These are phyloP conservation scores for Apodemus speciosus DNA, from an alignment of 2,113 vertebrate genomes.

Conservation along the genomic window DNA sequence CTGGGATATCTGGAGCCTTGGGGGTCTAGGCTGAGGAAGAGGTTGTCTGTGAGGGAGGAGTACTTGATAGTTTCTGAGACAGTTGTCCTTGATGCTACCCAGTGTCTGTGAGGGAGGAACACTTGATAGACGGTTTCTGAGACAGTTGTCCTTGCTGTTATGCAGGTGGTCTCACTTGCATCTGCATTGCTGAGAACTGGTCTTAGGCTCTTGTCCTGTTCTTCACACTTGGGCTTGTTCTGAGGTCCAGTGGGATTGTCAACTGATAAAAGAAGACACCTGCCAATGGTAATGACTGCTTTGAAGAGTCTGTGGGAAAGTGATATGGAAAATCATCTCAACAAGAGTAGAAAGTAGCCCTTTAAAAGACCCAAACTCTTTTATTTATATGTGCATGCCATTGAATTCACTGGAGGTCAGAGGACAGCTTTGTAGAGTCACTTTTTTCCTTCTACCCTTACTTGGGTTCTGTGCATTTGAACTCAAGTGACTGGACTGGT, in stretches of 20 bases:
- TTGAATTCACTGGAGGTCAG: neutral
- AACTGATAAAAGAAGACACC: conserved; percentile 14
- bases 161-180: neutral
- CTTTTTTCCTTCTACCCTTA: neutral
- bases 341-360: neutral
- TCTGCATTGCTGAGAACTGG: neutral
- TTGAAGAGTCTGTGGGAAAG: conserved; percentile 43
- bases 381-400: neutral
- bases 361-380: neutral
- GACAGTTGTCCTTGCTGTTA: conserved; percentile 32
- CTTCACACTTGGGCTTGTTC: neutral
- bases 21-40: neutral
- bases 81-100: conserved; percentile 28
- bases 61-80: neutral
- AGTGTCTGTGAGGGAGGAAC: conserved; percentile 42
- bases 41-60: conserved; percentile 42
- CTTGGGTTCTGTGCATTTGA: neutral
- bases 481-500: neutral
- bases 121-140: neutral
- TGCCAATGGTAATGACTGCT: neutral
- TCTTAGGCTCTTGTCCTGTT: neutral
- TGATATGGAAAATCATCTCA: conserved; percentile 8
- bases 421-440: neutral
- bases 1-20: conserved; percentile 11
- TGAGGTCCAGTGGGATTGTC: neutral